Evolutionary conservation across 2,113 vertebrate species (phyloP).

Genomic region (Mola mola): DNA sequence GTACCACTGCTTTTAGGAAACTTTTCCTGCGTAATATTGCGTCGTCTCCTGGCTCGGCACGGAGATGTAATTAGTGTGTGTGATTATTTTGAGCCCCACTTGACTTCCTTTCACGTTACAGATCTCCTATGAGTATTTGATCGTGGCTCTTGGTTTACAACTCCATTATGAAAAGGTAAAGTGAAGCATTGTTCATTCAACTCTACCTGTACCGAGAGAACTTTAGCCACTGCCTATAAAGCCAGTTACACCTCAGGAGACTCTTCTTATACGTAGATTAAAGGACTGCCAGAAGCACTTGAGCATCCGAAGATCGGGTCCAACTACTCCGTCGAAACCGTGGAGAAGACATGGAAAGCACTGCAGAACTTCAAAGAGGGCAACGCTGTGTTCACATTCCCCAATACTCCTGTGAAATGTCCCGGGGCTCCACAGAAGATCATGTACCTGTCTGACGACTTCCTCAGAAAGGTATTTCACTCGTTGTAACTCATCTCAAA

Average conservation of each 20-base stretch:
- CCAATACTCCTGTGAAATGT: slow-evolving; percentile 95
- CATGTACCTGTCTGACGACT: slow-evolving; percentile 94
- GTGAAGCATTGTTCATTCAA: slow-evolving; percentile 7
- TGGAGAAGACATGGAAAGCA: slow-evolving; percentile 95
- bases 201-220: neutral
- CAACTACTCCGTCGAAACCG: slow-evolving; percentile 91
- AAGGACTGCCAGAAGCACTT: slow-evolving; percentile 95
- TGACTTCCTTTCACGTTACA: slow-evolving; percentile 61
- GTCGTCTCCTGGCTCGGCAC: neutral
- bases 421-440: slow-evolving; percentile 98
- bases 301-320: slow-evolving; percentile 91
- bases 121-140: slow-evolving; percentile 95
- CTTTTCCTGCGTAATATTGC: neutral
- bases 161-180: slow-evolving; percentile 94
- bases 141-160: slow-evolving; percentile 93
- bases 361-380: slow-evolving; percentile 92
- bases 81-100: neutral
- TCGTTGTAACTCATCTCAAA: no score
- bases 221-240: neutral
- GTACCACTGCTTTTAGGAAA: slow-evolving; percentile 71
- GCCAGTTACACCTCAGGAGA: neutral
- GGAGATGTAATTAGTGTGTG: neutral
- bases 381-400: slow-evolving; percentile 94
- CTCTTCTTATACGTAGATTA: slow-evolving; percentile 83
- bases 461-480: slow-evolving; percentile 87